Base-by-base conservation (phyloP, 1,140 invertebrate species). In the Oscheius sp. region DNA sequence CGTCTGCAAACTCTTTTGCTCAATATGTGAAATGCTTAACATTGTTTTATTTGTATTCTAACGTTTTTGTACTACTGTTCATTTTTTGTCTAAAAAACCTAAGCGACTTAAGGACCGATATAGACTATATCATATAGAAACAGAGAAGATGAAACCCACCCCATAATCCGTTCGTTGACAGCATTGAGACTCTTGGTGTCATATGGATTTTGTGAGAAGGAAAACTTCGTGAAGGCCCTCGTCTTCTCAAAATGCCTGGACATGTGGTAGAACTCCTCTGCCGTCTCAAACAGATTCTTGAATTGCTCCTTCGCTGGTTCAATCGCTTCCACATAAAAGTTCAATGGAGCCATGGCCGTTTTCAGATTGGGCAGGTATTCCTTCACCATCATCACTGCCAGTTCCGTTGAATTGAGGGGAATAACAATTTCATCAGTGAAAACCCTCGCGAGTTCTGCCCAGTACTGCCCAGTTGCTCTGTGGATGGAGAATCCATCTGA, bases 381-480 rank as follows among this genome's bases (percentile, higher is more conserved):
- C n/a, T 38, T 38, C 2, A 52, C 3, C 58, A 76, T 75, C 2
- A 58, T 49, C 32, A 55, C 18, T 2, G 75, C 75, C 13, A 65
- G 32, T n/a, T 70, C 26, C 2, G 65, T 77, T 1, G 59, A 36
- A 31, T 84, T 82, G 65, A 86, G 80, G 1, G 85, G 85, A 4
- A 86, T 68, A 29, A 85, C 58, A 3, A 68, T 36, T 26, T 68
- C 52, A 23, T 68, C 67, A 1, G 45, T 55, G 36, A 68, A 68
- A 4, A 10, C 55, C 31, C 67, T 71, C 1, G 79, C 75, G 58
- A 85, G 65, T 67, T 85, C 84, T 3, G 76, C 78, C 76, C 77
- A 79, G 7, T 84, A 74, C 23, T 81, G 79, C 26, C 79, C 80
- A 7, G 85, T 75, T 3, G 84, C 82, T 34, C 52, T 73, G 70